A percentile compares a stretch with the other conserved stretches of the same genome.
These are phyloP conservation scores for Beaufortia kweichowensis DNA, from an alignment of 2,113 vertebrate species.

Conservation along the genomic window DNA sequence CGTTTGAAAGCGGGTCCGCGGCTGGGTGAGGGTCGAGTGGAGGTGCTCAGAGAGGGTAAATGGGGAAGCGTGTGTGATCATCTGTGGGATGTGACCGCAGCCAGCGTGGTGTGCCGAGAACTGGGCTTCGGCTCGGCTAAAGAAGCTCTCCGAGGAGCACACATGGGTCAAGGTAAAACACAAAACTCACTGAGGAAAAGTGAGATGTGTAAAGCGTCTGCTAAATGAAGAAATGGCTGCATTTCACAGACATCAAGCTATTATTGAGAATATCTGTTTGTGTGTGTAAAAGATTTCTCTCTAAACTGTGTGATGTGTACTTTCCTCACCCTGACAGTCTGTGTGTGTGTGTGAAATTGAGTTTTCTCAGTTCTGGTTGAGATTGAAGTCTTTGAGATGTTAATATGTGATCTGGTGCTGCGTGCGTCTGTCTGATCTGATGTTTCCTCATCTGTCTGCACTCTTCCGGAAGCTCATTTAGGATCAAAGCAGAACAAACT, in stretches of 20 bases:
- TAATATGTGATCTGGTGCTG: background rate
- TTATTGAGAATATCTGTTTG: too few species aligned
- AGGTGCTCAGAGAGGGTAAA: constrained; percentile 85
- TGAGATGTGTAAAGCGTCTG: too few species aligned
- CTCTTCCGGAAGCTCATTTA: background rate
- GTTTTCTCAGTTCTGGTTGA: too few species aligned
- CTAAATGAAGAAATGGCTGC: too few species aligned
- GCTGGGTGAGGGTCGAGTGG: constrained; percentile 88
- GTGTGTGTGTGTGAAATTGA: too few species aligned
- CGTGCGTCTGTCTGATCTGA: background rate
- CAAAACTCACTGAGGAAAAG: too few species aligned
- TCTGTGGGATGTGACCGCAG: constrained; percentile 85
- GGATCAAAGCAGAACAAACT: background rate
- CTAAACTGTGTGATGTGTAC: too few species aligned
- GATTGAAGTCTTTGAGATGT: too few species aligned
- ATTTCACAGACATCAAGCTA: too few species aligned
- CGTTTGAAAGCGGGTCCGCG: constrained; percentile 88
- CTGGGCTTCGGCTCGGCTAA: constrained; percentile 89
- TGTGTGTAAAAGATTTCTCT: too few species aligned
- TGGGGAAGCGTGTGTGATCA: constrained; percentile 95
- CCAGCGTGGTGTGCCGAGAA: constrained; percentile 91
- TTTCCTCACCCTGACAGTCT: too few species aligned
- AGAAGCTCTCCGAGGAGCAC: constrained; percentile 83
- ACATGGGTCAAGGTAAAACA: constrained; percentile 89
- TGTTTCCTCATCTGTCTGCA: background rate